phyloP scores from a whole-genome alignment of 2,888 invertebrate genomes.

The Aporophyla lueneburgensis region DNA sequence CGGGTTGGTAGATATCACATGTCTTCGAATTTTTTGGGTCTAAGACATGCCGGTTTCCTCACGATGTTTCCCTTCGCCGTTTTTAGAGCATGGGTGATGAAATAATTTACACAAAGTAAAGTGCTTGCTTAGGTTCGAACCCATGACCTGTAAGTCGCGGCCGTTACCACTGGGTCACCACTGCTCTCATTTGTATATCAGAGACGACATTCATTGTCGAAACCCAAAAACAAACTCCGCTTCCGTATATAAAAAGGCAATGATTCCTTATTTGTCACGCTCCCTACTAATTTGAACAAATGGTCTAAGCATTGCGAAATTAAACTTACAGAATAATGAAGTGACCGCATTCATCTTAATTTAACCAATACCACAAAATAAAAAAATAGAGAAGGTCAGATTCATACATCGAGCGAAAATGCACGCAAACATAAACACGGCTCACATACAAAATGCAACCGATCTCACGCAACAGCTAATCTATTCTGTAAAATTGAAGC shows the following conservation, averaged over 20 bases:
- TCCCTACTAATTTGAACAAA: slow-evolving; percentile 84
- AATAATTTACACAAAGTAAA: too few species aligned
- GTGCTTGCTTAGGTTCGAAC: too few species aligned
- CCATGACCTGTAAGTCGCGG: too few species aligned
- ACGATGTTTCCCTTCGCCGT: too few species aligned
- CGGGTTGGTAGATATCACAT: too few species aligned
- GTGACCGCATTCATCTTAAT: slow-evolving; percentile 88
- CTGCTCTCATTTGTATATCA: too few species aligned
- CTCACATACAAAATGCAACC: not conserved
- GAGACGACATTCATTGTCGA: not conserved
- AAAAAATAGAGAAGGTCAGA: not conserved
- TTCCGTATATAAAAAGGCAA: slow-evolving; percentile 75
- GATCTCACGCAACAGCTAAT: too few species aligned
- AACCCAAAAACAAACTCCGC: slow-evolving; percentile 33
- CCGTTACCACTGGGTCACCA: too few species aligned
- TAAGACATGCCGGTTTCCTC: too few species aligned
- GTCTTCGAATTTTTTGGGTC: too few species aligned
- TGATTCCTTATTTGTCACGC: slow-evolving; percentile 80
- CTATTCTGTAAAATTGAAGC: not conserved
- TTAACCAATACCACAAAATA: slow-evolving; percentile 75
- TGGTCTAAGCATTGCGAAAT: slow-evolving; percentile 85
- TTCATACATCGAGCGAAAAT: not conserved
- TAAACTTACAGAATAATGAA: slow-evolving; percentile 87
- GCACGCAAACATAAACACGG: not conserved
- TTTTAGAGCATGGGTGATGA: too few species aligned